Conservation (phyloP, 2,888 invertebrate genomes). For the Acleris sparsana region DNA sequence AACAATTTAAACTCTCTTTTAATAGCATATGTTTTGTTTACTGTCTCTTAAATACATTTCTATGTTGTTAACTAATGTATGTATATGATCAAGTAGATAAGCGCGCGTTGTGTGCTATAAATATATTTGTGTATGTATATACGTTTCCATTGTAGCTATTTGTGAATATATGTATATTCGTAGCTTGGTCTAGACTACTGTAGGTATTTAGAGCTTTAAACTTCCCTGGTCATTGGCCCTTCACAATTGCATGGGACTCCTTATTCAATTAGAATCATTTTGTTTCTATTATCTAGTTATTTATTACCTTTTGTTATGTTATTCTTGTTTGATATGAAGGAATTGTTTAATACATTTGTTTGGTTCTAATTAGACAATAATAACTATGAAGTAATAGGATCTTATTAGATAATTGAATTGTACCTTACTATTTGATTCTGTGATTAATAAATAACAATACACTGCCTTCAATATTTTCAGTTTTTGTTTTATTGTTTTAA, state of each 20-base stretch:
- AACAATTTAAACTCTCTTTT: conserved; percentile 47
- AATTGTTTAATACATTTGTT: neutral
- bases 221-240: conserved; percentile 35
- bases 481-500: conserved; percentile 4
- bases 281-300: neutral
- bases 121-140: conserved; percentile 24
- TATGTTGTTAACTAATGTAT: conserved; percentile 42
- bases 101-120: conserved; percentile 30
- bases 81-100: conserved; percentile 33
- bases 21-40: conserved; percentile 64
- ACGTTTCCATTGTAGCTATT: conserved; percentile 24
- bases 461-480: neutral
- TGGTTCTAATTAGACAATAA: neutral
- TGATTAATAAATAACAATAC: neutral
- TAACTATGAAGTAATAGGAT: neutral
- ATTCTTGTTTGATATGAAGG: neutral
- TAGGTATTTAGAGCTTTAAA: conserved; percentile 36
- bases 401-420: neutral
- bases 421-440: neutral
- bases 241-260: conserved; percentile 15
- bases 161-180: conserved; percentile 20
- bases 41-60: conserved; percentile 48
- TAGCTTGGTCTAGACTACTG: conserved; percentile 35
- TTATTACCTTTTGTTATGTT: neutral
- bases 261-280: neutral